Base-by-base conservation (phyloP, 1,140 invertebrate species). In the Neodiprion virginianus region DNA sequence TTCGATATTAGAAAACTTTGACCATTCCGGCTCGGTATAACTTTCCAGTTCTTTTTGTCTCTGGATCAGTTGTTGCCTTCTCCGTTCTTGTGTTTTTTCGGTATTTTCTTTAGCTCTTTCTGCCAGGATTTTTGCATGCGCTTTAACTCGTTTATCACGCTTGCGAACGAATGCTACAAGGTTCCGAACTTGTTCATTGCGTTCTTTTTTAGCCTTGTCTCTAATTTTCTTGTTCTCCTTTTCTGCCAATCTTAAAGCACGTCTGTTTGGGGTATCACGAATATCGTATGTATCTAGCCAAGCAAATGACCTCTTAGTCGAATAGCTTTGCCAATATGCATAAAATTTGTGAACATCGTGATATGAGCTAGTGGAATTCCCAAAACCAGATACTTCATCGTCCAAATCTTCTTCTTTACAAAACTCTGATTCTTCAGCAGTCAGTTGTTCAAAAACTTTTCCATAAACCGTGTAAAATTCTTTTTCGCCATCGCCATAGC, bases 141-240 rank as follows among this genome's bases (percentile, higher is more conserved):
- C 93, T 83, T 21, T 21, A 21, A 21, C 17, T 21, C 17, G 17
- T 21, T 86, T 96, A 85, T 99, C 98, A 73, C 97, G 91, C 86
- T 98, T 97, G 9, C 95, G 91, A 99, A 86, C 99, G 0, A 21
- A 21, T 21, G 17, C 17, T 96, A 98, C 96, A 67, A 99, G 88
- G 80, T 95, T 94, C 78, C 95, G 90, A 0, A 97, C 93, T 89
- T 98, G 95, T 82, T 99, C 97, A 89, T 99, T 99, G 76, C 97
- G 90, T 82, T 98, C 95, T 81, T 95, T 96, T 76, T 93, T 94
- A 4, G 96, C 97, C 81, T 94, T 95, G 79, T 96, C 94, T 49
- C 97, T 89, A 21, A 97, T 89, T 89, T 99, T 99, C 83, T 98
- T 98, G 87, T 99, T 99, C 85, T 99, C 98, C 85, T 97, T 97